Conservation (phyloP, 2,888 invertebrate genomes). For the Pyralis farinalis region DNA sequence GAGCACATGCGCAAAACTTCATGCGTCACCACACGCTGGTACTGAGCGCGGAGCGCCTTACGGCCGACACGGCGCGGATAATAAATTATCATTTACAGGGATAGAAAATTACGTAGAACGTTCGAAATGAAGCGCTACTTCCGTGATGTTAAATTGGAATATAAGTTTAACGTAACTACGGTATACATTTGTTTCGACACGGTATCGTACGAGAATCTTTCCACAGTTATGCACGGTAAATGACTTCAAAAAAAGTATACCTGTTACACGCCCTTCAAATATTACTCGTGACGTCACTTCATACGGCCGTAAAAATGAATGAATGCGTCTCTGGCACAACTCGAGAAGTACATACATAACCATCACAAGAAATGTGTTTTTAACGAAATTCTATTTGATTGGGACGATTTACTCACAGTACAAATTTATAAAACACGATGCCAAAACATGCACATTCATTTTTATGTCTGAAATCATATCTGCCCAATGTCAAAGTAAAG, state of each 20-base stretch:
- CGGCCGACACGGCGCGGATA: conserved; percentile 34
- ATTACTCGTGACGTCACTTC: neutral
- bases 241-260: neutral
- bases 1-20: conserved; percentile 34
- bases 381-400: no score
- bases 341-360: no score
- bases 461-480: conserved; percentile 21
- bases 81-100: conserved; percentile 49
- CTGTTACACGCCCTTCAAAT: neutral
- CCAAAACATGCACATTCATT: conserved; percentile 32
- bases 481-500: conserved; percentile 12
- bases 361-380: no score
- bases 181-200: neutral
- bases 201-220: neutral
- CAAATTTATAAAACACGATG: conserved; percentile 4
- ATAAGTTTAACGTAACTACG: neutral
- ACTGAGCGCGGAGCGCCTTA: conserved; percentile 35
- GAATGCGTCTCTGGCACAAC: neutral
- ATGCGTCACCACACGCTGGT: conserved; percentile 29
- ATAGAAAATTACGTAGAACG: conserved; percentile 29
- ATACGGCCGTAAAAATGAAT: conserved; percentile 11
- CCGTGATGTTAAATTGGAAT: conserved; percentile 1
- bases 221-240: neutral
- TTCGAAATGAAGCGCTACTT: conserved; percentile 2
- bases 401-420: no score